Percentiles rank a stretch among this genome's conserved stretches.
phyloP scores from a whole-genome alignment of 2,888 invertebrate species.

The Altica lythri region DNA sequence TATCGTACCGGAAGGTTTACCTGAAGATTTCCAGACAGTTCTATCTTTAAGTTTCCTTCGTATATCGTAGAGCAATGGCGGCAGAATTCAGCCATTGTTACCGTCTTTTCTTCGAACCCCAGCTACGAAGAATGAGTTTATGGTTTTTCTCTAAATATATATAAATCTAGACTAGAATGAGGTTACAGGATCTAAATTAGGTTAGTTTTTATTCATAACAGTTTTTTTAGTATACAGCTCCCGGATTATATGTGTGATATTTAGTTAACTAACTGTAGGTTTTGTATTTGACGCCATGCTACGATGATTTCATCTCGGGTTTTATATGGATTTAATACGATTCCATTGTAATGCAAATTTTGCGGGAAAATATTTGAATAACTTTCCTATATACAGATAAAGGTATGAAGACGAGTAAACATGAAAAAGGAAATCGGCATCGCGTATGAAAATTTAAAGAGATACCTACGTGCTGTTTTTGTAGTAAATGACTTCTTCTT shows the following conservation, averaged over 20 bases:
- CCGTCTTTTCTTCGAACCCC: too few relatives aligned
- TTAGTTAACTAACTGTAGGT: conserved; percentile 35
- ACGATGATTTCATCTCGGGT: conserved; percentile 32
- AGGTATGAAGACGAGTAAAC: conserved; percentile 11
- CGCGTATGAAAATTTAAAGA: conserved; percentile 19
- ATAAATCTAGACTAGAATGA: too few relatives aligned
- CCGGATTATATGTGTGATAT: too few relatives aligned
- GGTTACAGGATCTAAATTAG: too few relatives aligned
- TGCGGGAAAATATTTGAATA: conserved; percentile 17
- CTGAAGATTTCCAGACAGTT: too few relatives aligned
- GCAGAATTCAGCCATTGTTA: too few relatives aligned
- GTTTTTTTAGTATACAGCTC: too few relatives aligned
- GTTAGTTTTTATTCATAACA: not conserved
- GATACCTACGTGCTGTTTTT: conserved; percentile 12
- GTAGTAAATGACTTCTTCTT: not conserved
- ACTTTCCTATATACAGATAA: conserved; percentile 7
- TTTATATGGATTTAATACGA: conserved; percentile 29
- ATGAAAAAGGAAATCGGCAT: conserved; percentile 12
- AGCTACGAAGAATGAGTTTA: too few relatives aligned
- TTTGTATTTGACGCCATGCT: conserved; percentile 25
- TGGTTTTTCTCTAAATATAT: too few relatives aligned
- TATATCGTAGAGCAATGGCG: too few relatives aligned
- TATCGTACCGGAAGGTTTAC: too few relatives aligned
- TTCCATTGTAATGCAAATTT: conserved; percentile 31
- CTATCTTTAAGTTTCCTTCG: too few relatives aligned